A percentile compares a stretch with the other conserved stretches of the same genome.
phyloP scores from a whole-genome alignment of 2,113 vertebrate genomes.

The Sardina pilchardus region DNA sequence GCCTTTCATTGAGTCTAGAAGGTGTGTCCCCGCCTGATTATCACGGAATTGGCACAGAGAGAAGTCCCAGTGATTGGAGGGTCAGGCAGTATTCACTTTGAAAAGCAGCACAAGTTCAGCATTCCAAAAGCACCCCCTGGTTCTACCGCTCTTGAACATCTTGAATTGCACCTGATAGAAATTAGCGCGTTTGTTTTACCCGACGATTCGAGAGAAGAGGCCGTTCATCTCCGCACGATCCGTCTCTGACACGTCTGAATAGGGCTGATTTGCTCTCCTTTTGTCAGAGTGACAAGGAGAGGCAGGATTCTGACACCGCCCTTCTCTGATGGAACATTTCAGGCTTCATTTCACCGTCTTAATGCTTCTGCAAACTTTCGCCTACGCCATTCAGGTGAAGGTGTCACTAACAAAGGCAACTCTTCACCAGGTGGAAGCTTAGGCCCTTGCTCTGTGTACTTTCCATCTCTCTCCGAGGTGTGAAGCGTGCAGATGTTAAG shows the following conservation, averaged over 20 bases:
- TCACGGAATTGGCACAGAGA: not conserved
- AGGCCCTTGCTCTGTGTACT: not conserved
- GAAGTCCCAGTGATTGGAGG: not conserved
- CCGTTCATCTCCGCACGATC: conserved; percentile 1
- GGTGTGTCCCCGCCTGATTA: not conserved
- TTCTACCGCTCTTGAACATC: not conserved
- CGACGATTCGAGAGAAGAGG: not conserved
- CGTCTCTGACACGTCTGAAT: conserved; percentile 35
- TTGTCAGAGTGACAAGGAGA: conserved; percentile 31
- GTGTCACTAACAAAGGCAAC: not conserved
- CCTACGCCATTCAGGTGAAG: not conserved
- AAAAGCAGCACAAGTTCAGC: not conserved
- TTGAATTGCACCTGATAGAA: conserved; percentile 13
- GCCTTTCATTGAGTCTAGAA: not conserved
- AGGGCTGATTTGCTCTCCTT: conserved; percentile 39
- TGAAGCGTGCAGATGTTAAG: not conserved
- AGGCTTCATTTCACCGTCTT: conserved; percentile 35
- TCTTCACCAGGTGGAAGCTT: not conserved
- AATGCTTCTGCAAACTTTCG: conserved; percentile 19
- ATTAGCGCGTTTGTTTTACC: not conserved
- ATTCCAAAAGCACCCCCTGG: not conserved
- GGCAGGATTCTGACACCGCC: conserved; percentile 15
- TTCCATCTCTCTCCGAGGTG: not conserved
- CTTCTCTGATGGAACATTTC: conserved; percentile 28
- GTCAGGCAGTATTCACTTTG: not conserved